A percentile compares a stretch with the other conserved stretches of the same genome.
Evolutionary conservation across 2,888 invertebrate genomes (phyloP).

Genomic region (Polyommatus icarus): DNA sequence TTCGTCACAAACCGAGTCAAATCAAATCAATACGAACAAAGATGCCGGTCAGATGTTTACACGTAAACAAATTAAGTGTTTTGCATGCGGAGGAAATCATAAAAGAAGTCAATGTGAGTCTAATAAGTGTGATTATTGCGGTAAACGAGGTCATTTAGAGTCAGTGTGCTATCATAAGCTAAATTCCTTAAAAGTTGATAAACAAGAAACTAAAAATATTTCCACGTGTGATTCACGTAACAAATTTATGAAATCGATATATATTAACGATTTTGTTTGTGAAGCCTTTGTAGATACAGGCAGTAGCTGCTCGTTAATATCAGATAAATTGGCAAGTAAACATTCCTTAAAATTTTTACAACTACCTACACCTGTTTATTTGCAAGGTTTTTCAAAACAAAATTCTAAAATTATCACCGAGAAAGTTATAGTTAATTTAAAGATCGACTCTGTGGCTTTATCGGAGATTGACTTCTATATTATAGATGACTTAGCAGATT

Average conservation of each 20-base stretch:
- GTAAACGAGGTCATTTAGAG: conserved; percentile 31
- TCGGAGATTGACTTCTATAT: background rate
- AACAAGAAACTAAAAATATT: conserved; percentile 6
- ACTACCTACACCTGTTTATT: background rate
- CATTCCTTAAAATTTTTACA: background rate
- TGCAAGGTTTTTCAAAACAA: conserved; percentile 10
- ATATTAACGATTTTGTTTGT: background rate
- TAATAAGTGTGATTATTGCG: conserved; percentile 35
- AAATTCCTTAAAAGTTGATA: conserved; percentile 13
- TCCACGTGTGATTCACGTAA: background rate
- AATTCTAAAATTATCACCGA: background rate
- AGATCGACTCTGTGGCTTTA: background rate
- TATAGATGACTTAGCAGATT: conserved; percentile 34
- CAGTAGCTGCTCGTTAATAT: conserved; percentile 19
- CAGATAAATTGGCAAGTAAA: background rate
- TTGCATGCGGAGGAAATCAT: conserved; percentile 34
- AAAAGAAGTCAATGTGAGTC: conserved; percentile 32
- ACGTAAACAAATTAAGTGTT: conserved; percentile 34
- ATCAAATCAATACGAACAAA: background rate
- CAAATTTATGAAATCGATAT: conserved; percentile 13
- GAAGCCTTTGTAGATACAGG: conserved; percentile 27
- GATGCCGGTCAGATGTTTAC: background rate
- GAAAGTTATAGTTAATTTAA: background rate
- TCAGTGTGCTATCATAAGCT: conserved; percentile 27
- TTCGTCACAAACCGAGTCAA: background rate